Conservation (phyloP, 2,113 vertebrate genomes). For the Heterotis niloticus region DNA sequence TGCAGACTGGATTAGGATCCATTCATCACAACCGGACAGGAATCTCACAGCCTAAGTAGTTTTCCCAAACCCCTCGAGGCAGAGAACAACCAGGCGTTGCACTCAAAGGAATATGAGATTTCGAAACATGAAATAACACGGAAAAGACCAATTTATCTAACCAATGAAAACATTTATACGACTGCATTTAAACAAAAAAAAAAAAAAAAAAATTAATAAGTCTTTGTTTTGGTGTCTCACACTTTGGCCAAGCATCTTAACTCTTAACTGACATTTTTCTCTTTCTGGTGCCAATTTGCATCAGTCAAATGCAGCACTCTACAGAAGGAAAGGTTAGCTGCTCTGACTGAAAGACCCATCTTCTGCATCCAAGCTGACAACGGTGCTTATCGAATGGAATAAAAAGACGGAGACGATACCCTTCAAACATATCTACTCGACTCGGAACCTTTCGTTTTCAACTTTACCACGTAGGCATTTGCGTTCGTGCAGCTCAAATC, state of each 20-base stretch:
- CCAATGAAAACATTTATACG: neutral
- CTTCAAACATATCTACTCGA: neutral
- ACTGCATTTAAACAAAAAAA: too few species aligned
- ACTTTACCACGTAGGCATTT: neutral
- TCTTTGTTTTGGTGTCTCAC: neutral
- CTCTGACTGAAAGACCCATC: too few species aligned
- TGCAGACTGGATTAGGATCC: slow-evolving; percentile 5
- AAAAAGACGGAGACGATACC: neutral
- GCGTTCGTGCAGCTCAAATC: neutral
- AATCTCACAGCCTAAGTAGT: slow-evolving; percentile 7
- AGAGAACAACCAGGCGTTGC: neutral
- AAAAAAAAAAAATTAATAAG: neutral
- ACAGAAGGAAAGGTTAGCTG: too few species aligned
- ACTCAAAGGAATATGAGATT: slow-evolving; percentile 1
- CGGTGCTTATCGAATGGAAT: neutral
- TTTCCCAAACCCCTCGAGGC: slow-evolving; percentile 8
- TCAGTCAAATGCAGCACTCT: neutral
- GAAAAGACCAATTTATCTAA: neutral
- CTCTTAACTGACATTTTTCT: too few species aligned
- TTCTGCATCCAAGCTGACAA: too few species aligned
- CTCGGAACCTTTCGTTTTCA: too few species aligned
- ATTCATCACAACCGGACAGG: slow-evolving; percentile 1
- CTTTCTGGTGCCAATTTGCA: neutral
- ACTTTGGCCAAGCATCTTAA: neutral
- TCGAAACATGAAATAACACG: slow-evolving; percentile 11